Percentiles rank a stretch among this genome's conserved stretches.
These are phyloP conservation scores for Vulpes lagopus DNA, from an alignment of 2,113 vertebrate genomes.

Conservation along the genomic window DNA sequence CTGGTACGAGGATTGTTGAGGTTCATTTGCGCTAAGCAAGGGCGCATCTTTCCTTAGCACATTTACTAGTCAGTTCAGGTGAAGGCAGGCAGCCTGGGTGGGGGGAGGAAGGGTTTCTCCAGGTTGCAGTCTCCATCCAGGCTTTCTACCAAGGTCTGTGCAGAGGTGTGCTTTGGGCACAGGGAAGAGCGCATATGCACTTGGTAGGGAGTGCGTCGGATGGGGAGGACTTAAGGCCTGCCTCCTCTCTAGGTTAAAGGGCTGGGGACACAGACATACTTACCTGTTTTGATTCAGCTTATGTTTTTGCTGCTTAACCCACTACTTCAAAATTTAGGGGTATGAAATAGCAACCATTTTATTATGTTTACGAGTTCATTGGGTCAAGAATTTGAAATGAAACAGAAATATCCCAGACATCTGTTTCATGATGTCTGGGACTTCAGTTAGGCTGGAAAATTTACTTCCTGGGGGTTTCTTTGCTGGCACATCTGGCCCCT, in stretches of 20 bases:
- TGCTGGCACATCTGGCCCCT: accelerated
- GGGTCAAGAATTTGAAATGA: neutral
- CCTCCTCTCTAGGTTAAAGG: neutral
- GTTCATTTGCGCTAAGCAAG: neutral
- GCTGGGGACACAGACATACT: too few species aligned
- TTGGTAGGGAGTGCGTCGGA: neutral
- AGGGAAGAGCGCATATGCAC: accelerated
- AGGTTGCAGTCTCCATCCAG: neutral
- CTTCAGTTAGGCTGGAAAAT: neutral
- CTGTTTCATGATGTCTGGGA: neutral
- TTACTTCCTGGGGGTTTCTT: neutral
- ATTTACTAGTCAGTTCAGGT: neutral
- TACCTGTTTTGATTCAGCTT: neutral
- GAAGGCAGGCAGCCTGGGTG: neutral
- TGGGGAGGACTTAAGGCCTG: neutral
- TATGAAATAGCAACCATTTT: neutral
- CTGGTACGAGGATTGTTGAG: neutral
- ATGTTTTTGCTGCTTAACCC: neutral
- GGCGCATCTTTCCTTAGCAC: neutral
- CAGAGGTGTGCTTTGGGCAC: too few species aligned
- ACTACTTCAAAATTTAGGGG: neutral
- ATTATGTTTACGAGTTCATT: neutral
- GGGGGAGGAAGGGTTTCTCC: neutral
- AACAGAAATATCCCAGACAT: too few species aligned
- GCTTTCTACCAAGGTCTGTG: neutral